Percentiles rank a stretch among this genome's conserved stretches.
These are phyloP conservation scores for Sebastes fasciatus DNA, from an alignment of 2,113 vertebrate genomes.

Conservation along the genomic window DNA sequence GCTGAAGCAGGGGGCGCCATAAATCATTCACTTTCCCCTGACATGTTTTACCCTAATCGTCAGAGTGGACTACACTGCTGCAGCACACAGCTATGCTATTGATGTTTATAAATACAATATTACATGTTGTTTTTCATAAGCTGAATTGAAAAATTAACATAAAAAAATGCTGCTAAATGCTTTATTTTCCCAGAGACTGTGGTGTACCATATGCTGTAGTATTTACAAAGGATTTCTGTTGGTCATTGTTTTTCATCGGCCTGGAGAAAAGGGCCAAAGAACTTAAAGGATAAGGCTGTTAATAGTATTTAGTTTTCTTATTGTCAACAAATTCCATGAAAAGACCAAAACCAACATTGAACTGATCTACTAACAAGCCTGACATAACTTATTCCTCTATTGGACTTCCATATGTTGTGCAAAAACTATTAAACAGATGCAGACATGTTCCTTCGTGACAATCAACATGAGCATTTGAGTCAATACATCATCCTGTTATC, in stretches of 20 bases:
- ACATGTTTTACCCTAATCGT: background rate
- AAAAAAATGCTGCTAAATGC: background rate
- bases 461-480: too few relatives aligned
- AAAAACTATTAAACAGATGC: too few relatives aligned
- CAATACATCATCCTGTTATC: too few relatives aligned
- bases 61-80: background rate
- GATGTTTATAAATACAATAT: background rate
- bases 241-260: background rate
- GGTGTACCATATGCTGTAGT: background rate
- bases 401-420: too few relatives aligned
- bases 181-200: background rate
- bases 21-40: slow-evolving; percentile 5
- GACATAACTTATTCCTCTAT: too few relatives aligned
- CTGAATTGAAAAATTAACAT: background rate
- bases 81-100: background rate
- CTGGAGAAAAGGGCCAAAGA: background rate
- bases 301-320: background rate
- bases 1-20: background rate
- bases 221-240: background rate
- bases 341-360: background rate
- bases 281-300: background rate
- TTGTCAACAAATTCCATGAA: background rate
- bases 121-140: background rate
- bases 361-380: background rate
- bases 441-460: too few relatives aligned